A percentile compares a stretch with the other conserved stretches of the same genome.
Evolutionary conservation across 2,888 invertebrate species (phyloP).

Genomic region (Acronicta psi): DNA sequence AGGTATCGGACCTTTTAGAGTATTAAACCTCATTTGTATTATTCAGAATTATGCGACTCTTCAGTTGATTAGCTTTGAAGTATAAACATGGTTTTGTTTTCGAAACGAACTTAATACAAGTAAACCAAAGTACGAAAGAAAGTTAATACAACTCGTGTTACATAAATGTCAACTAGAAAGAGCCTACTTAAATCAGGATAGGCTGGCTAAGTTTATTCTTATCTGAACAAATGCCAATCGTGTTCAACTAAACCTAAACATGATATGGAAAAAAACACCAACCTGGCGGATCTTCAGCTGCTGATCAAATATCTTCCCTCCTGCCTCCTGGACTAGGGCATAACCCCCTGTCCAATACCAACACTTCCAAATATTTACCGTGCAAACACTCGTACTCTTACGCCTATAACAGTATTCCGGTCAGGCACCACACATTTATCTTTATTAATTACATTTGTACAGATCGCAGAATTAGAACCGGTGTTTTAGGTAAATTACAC

Average conservation of each 20-base stretch:
- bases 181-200: slow-evolving; percentile 11
- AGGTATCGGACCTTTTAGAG: too few species aligned
- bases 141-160: neutral
- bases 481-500: slow-evolving; percentile 13
- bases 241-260: neutral
- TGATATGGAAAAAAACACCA: slow-evolving; percentile 19
- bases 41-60: too few species aligned
- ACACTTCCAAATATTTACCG: slow-evolving; percentile 25
- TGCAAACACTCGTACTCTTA: slow-evolving; percentile 39
- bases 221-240: slow-evolving; percentile 23
- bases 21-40: too few species aligned
- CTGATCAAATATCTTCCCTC: slow-evolving; percentile 32
- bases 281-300: slow-evolving; percentile 49
- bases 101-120: neutral
- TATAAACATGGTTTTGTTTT: neutral
- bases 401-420: slow-evolving; percentile 38
- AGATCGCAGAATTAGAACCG: slow-evolving; percentile 23
- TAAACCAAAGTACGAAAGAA: neutral
- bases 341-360: slow-evolving; percentile 34
- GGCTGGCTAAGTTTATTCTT: slow-evolving; percentile 14
- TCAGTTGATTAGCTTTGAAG: too few species aligned
- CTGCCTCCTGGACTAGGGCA: slow-evolving; percentile 39
- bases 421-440: slow-evolving; percentile 38
- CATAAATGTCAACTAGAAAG: slow-evolving; percentile 3
- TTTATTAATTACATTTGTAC: slow-evolving; percentile 37